phyloP scores from a whole-genome alignment of 1,140 invertebrate species.

The Drosophila elegans region DNA sequence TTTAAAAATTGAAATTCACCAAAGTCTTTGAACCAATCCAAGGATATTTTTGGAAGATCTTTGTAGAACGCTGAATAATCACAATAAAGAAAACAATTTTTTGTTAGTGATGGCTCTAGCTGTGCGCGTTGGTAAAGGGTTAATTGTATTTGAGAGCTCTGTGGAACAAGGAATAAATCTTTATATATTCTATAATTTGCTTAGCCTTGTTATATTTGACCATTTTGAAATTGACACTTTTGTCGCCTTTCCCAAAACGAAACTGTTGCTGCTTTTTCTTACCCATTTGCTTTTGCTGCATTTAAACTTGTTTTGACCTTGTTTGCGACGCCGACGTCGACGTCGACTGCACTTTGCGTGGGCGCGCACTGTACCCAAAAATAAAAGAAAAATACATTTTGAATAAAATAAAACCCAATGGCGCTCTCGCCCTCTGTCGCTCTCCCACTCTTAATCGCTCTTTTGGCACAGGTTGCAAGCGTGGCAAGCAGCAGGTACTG shows the following conservation, averaged over 20 bases:
- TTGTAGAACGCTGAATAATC: no score
- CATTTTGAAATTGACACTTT: neutral
- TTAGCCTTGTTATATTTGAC: neutral
- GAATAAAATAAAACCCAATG: constrained; percentile 24
- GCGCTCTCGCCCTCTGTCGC: constrained; percentile 3
- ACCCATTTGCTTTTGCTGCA: constrained; percentile 37
- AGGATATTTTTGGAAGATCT: no score
- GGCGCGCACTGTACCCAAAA: constrained; percentile 55
- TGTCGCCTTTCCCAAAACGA: constrained; percentile 24
- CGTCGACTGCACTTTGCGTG: constrained; percentile 55
- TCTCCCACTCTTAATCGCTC: constrained; percentile 12
- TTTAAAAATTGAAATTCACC: no score
- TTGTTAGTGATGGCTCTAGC: no score
- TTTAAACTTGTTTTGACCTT: constrained; percentile 78
- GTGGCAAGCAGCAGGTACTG: constrained; percentile 72
- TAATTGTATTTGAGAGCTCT: no score
- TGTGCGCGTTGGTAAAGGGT: no score
- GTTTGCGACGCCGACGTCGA: constrained; percentile 49
- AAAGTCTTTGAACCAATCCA: no score
- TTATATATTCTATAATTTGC: no score
- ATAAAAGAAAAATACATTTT: constrained; percentile 5
- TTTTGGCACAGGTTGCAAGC: constrained; percentile 66
- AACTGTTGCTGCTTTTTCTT: constrained; percentile 30
- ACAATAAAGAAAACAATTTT: no score
- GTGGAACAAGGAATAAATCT: no score